Evolutionary conservation across 2,888 invertebrate genomes (phyloP).

Genomic region (Mechanitis mazaeus): DNA sequence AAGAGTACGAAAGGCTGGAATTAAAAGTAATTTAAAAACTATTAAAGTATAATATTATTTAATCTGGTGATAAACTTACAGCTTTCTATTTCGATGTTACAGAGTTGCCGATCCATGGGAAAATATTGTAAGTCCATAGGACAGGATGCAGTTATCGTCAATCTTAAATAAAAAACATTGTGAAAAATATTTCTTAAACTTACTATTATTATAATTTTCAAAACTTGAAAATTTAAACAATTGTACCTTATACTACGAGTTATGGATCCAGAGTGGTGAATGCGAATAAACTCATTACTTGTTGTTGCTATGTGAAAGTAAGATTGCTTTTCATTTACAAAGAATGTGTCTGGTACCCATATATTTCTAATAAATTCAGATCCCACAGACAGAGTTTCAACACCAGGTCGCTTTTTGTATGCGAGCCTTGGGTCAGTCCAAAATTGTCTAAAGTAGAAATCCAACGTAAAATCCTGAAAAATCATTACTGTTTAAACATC

Average conservation of each 20-base stretch:
- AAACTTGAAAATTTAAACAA: no score
- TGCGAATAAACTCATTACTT: conserved; percentile 98
- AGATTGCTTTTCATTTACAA: conserved; percentile 99
- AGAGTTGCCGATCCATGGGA: conserved; percentile 96
- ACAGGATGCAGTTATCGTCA: conserved; percentile 96
- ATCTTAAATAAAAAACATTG: conserved; percentile 74
- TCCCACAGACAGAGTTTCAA: conserved; percentile 93
- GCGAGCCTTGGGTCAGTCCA: conserved; percentile 97
- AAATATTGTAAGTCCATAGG: conserved; percentile 97
- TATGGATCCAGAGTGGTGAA: conserved; percentile 95
- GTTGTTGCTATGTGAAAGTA: conserved; percentile 99
- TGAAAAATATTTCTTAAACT: neutral
- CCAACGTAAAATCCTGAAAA: conserved; percentile 94
- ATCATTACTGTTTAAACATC: conserved; percentile 21
- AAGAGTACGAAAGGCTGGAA: conserved; percentile 11
- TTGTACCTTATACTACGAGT: conserved; percentile 93
- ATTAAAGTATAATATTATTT: conserved; percentile 1
- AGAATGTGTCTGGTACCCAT: conserved; percentile 99
- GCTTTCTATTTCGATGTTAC: conserved; percentile 97
- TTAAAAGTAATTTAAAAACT: conserved; percentile 17
- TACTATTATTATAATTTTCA: no score
- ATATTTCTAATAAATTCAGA: conserved; percentile 97
- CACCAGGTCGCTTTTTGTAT: conserved; percentile 90
- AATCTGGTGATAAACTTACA: conserved; percentile 83
- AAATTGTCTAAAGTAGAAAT: conserved; percentile 99